Evolutionary conservation across 1,140 invertebrate genomes (phyloP), one percentile per base, ranked within the genome.

Genomic region (Scaptomyza montana): DNA sequence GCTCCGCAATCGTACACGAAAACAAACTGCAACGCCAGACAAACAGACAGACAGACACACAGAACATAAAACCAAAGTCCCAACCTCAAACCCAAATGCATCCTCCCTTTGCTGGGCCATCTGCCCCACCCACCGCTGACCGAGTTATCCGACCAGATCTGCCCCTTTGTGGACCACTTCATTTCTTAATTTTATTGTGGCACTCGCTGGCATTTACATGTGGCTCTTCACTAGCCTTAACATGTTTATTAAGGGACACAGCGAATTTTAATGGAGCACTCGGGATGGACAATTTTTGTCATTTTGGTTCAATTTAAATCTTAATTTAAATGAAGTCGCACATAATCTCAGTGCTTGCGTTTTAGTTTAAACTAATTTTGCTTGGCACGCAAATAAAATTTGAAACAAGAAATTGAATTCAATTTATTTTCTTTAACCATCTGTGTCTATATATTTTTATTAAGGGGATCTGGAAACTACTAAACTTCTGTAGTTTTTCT

Each of bases 111-210:
- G 25, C 10, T 16, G 2, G 2, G 25, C 36, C 33, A 9, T 19
- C 9, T 33, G 4, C 10, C 5, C 33, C 50, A 19, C 25, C n/a
- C 33, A 49, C 12, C 5, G 19, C 49, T 9, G 33, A 36, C 7
- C n/a, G 33, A 9, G 61, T 49, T 50, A 57, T 13, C 25, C 43
- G 16, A 36, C 41, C 39, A 45, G 16, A 59, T 57, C 54, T 36
- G 63, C 49, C 19, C 63, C 13, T 59, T 66, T 53, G 36, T 60
- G 41, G 55, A 55, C 41, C 69, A 72, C 49, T 72, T 72, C 41
- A 60, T 72, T 66, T 72, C 63, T 67, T 72, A 72, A 72, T 72
- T 72, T 72, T 72, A 72, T 60, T 64, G 68, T 56, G 53, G 43
- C 45, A 30, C 49, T 51, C 53, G 19, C 30, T 33, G 67, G 51